Conservation (phyloP, 2,113 vertebrate species). For the Haemorhous mexicanus region DNA sequence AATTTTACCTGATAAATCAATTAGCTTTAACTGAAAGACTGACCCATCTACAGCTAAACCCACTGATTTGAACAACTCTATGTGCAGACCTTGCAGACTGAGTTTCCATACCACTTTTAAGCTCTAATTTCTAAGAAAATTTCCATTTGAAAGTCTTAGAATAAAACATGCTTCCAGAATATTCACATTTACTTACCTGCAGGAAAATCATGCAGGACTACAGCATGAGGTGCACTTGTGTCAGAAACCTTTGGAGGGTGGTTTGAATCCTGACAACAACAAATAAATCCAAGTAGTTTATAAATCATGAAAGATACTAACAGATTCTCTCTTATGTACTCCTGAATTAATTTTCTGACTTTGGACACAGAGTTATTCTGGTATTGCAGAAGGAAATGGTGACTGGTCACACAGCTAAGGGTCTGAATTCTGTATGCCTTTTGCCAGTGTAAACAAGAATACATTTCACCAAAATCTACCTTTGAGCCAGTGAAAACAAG, state of each 20-base stretch:
- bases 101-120: background rate
- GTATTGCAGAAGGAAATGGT: background rate
- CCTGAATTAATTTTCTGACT: background rate
- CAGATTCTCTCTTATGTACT: background rate
- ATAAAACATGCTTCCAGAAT: background rate
- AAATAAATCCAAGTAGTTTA: slow-evolving; percentile 15
- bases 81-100: background rate
- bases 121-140: background rate
- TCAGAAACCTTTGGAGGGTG: slow-evolving; percentile 50
- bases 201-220: slow-evolving; percentile 85
- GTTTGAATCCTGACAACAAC: slow-evolving; percentile 60
- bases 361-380: background rate
- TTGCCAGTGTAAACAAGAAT: background rate
- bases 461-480: background rate
- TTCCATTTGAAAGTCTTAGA: background rate
- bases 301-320: background rate
- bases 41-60: background rate
- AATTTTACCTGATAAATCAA: background rate
- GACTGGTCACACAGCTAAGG: background rate
- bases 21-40: background rate
- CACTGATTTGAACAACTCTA: background rate
- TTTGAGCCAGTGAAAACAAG: background rate
- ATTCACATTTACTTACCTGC: slow-evolving; percentile 77
- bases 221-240: slow-evolving; percentile 71
- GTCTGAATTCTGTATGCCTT: background rate